Percentiles rank a stretch among this genome's conserved stretches.
Conservation (phyloP, 2,113 vertebrate species). For the Psephotus haematonotus region DNA sequence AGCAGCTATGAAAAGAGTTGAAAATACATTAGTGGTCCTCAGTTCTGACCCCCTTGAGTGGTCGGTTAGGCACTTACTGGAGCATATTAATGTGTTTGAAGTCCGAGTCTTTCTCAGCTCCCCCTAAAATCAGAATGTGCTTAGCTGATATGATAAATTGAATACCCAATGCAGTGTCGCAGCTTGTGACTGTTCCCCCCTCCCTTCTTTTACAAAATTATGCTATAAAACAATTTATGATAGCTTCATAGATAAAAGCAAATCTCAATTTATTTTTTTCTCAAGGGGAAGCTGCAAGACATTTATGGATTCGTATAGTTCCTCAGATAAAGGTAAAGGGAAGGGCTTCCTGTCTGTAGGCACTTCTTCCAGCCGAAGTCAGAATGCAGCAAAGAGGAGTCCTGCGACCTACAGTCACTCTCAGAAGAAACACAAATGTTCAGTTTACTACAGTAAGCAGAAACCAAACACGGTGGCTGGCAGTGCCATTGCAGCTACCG, state of each 20-base stretch:
- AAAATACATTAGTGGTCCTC: not conserved
- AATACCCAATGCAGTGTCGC: not conserved
- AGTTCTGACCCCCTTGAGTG: not conserved
- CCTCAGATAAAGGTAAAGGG: conserved; percentile 93
- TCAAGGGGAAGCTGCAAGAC: conserved; percentile 90
- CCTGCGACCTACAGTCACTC: conserved; percentile 80
- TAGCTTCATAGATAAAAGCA: not conserved
- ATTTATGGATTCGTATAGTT: conserved; percentile 86
- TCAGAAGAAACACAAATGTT: conserved; percentile 94
- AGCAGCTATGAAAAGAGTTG: not conserved
- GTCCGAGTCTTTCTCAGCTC: not conserved
- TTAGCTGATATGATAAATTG: not conserved
- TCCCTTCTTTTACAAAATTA: not conserved
- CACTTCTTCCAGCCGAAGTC: conserved; percentile 75
- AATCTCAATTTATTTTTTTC: conserved; percentile 36
- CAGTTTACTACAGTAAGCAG: conserved; percentile 89
- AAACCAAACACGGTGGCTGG: conserved; percentile 72
- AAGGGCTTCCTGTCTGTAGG: conserved; percentile 87
- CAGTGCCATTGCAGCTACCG: conserved; percentile 43
- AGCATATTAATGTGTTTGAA: not conserved
- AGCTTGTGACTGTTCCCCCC: not conserved
- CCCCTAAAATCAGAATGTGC: not conserved
- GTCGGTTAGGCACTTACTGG: not conserved
- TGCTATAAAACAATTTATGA: not conserved
- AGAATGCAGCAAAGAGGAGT: conserved; percentile 85